Evolutionary conservation across 2,113 vertebrate genomes (phyloP), one percentile per base, ranked within the genome.

Genomic region (Dasyurus viverrinus): DNA sequence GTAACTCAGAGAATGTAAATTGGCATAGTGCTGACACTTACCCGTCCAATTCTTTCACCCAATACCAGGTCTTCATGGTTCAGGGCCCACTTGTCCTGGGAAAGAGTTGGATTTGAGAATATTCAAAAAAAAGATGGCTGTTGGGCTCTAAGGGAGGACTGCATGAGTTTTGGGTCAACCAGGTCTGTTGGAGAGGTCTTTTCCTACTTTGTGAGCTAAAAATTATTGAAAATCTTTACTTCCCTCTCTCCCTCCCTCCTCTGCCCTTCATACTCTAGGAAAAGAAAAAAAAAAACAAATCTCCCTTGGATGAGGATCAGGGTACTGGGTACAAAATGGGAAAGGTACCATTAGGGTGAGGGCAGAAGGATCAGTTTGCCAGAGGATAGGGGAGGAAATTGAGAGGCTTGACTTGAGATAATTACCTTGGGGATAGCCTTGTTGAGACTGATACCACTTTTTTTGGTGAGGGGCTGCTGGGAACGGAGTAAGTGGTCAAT

Each of bases 81-180:
- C 92, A 99, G 98, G 84, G 99, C 99, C 99, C 99, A 99, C 97
- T 99, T 99, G 98, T 99, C 99, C 99, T 99, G 96, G 7, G 91
- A 94, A 23, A 90, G 1, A 9, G 54, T 53, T 6, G 22, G n/a
- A 27, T 24, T 0, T 0, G 60, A 22, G 14, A 53, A 52, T 46
- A 36, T 12, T 92, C n/a, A 25, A 57, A 12, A 36, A 19, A 8
- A 55, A 89, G 9, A 42, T 48, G 76, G 9, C 0, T 47, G 8
- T 46, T 24, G 23, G 46, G 53, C 89, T 50, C 92, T 36, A 16
- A 0, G 0, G 46, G 36, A 36, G 16, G 90, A 48, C 60, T 26
- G 36, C 26, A 14, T 16, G 68, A 42, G 5, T 16, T 42, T 84
- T 84, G n/a, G 68, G 68, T 2, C 22, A 36, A 16, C 5, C 68